Conservation (phyloP, 2,113 vertebrate genomes). For the Aplodontia rufa region DNA sequence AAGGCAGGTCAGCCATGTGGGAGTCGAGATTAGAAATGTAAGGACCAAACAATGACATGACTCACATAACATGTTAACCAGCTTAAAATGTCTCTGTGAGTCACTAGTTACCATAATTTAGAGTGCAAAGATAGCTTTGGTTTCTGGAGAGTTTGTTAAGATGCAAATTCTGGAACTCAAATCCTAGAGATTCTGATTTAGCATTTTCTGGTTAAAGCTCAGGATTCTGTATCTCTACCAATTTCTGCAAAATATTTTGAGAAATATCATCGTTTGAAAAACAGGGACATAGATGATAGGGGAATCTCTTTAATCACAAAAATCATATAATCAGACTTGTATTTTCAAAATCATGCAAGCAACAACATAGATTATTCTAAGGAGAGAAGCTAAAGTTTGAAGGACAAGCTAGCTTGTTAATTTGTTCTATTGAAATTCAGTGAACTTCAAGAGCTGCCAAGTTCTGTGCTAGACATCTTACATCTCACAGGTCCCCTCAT, state of each 20-base stretch:
- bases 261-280: background rate
- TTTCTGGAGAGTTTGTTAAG: background rate
- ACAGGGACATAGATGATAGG: background rate
- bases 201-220: background rate
- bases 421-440: background rate
- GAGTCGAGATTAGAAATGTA: background rate
- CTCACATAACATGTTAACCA: background rate
- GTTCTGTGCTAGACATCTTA: background rate
- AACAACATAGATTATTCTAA: background rate
- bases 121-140: background rate
- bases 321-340: background rate
- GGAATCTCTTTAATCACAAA: background rate
- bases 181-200: background rate
- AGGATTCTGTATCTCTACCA: background rate
- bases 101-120: conserved; percentile 32
- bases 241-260: background rate
- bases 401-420: background rate
- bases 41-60: background rate
- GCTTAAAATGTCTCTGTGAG: conserved; percentile 2
- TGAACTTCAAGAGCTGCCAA: background rate
- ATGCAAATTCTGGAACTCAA: background rate
- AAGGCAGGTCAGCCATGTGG: background rate
- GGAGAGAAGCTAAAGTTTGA: background rate
- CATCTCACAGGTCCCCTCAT: background rate
- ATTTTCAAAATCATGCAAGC: background rate